A percentile compares a stretch with the other conserved stretches of the same genome.
phyloP scores from a whole-genome alignment of 1,140 invertebrate species.

The Zaprionus tsacasi region DNA sequence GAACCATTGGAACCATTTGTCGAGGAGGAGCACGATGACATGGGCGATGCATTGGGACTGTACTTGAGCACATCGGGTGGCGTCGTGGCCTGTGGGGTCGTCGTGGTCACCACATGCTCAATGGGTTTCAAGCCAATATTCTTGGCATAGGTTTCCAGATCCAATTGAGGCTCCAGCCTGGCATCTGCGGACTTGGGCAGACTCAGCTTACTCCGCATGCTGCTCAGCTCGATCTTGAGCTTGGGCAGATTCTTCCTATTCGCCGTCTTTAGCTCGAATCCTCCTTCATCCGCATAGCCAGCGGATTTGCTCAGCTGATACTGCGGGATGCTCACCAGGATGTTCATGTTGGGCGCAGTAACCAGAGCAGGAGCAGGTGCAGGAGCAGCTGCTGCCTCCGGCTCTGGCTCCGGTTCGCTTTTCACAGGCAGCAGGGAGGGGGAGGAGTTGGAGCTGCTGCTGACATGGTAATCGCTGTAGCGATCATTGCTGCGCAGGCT shows the following conservation, averaged over 20 bases:
- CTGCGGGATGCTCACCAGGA: slow-evolving; percentile 79
- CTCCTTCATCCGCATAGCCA: slow-evolving; percentile 58
- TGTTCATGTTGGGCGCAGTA: slow-evolving; percentile 43
- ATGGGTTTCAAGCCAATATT: slow-evolving; percentile 82
- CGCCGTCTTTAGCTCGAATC: slow-evolving; percentile 77
- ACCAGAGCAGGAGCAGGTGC: neutral
- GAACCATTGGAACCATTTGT: slow-evolving; percentile 63
- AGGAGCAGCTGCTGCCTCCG: neutral
- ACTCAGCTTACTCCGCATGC: slow-evolving; percentile 67
- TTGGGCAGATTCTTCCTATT: slow-evolving; percentile 76
- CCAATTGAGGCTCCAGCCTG: slow-evolving; percentile 62
- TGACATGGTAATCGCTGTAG: slow-evolving; percentile 65
- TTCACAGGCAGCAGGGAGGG: slow-evolving; percentile 45
- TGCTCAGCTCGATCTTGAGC: slow-evolving; percentile 77
- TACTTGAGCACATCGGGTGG: slow-evolving; percentile 48
- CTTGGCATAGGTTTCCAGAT: slow-evolving; percentile 81
- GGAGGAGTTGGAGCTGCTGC: neutral
- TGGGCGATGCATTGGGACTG: slow-evolving; percentile 78
- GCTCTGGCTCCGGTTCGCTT: slow-evolving; percentile 42
- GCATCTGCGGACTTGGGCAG: slow-evolving; percentile 70
- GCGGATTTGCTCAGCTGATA: slow-evolving; percentile 63
- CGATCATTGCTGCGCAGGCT: slow-evolving; percentile 80
- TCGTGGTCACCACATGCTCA: slow-evolving; percentile 24
- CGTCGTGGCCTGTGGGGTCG: slow-evolving; percentile 5
- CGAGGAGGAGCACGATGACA: slow-evolving; percentile 71